Conservation (phyloP, 2,797 vertebrate species). For the Antrozous pallidus region DNA sequence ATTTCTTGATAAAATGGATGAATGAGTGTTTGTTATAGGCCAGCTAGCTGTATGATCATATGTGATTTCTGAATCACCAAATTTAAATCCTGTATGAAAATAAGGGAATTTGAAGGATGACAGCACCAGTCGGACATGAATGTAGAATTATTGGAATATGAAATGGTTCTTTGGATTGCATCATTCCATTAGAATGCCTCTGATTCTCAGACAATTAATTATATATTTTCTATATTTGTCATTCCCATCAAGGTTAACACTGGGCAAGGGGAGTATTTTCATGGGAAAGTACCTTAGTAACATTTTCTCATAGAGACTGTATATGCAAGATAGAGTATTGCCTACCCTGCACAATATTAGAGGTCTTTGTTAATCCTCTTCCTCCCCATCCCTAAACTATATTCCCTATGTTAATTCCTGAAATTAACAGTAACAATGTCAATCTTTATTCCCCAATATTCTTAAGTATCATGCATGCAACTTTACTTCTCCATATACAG, state of each 20-base stretch:
- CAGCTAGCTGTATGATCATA: background rate
- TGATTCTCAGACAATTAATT: background rate
- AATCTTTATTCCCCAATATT: background rate
- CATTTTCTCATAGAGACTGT: background rate
- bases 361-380: background rate
- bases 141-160: background rate
- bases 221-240: background rate
- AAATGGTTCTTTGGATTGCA: background rate
- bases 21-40: background rate
- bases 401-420: background rate
- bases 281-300: background rate
- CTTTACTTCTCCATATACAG: background rate
- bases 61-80: background rate
- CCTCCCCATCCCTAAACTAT: background rate
- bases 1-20: background rate
- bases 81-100: background rate
- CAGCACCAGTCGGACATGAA: background rate
- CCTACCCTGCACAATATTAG: background rate
- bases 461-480: background rate
- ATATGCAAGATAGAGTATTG: background rate
- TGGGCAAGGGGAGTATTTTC: background rate
- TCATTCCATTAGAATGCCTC: background rate
- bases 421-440: background rate
- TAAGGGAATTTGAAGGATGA: background rate
- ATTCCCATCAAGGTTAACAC: background rate